Conservation (phyloP, 2,888 invertebrate species). For the Pheosia tremula region DNA sequence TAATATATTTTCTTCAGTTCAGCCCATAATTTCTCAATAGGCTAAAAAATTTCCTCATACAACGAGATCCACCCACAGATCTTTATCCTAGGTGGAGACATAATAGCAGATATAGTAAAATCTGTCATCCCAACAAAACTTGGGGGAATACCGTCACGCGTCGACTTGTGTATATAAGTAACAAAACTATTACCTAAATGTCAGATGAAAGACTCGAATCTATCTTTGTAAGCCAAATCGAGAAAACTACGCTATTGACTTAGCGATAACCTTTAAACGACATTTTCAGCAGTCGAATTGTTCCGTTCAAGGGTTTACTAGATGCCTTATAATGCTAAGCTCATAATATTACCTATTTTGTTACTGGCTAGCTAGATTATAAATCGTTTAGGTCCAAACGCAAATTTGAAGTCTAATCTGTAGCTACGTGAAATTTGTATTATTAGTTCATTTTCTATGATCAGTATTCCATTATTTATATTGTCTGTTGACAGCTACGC, state of each 20-base stretch:
- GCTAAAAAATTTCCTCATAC: conserved; percentile 49
- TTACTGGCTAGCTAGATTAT: too few species aligned
- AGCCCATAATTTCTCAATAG: conserved; percentile 35
- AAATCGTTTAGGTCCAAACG: too few species aligned
- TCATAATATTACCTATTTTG: too few species aligned
- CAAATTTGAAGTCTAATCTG: too few species aligned
- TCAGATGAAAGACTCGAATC: conserved; percentile 9
- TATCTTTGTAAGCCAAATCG: conserved; percentile 8
- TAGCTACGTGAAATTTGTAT: not conserved
- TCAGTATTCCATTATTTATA: conserved; percentile 8
- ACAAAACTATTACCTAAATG: conserved; percentile 16
- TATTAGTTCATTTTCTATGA: not conserved
- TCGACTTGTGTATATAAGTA: conserved; percentile 15
- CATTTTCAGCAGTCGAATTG: conserved; percentile 16
- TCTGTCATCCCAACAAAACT: conserved; percentile 17
- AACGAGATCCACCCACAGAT: too few species aligned
- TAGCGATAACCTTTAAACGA: conserved; percentile 22
- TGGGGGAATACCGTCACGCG: conserved; percentile 13
- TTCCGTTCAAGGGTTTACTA: conserved; percentile 5
- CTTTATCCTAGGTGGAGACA: conserved; percentile 46
- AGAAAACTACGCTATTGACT: conserved; percentile 13
- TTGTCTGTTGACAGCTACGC: conserved; percentile 10
- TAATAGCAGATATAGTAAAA: conserved; percentile 28
- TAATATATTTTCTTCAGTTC: too few species aligned
- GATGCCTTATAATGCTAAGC: not conserved